Percentiles rank a stretch among this genome's conserved stretches.
Conservation (phyloP, 2,888 invertebrate species). For the Hemithea aestivaria region DNA sequence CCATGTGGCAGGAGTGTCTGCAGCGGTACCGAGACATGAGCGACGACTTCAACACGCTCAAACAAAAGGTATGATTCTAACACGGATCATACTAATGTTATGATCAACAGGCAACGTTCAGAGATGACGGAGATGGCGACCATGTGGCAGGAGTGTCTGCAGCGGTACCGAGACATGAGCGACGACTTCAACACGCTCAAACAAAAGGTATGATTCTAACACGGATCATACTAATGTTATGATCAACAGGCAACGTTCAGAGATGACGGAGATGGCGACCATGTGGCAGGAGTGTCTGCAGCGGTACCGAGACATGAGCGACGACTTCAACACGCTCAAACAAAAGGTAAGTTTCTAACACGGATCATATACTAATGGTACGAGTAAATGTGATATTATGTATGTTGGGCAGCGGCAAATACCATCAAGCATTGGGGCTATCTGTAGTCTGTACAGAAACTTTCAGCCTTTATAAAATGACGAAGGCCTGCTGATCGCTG, state of each 20-base stretch:
- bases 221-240: too few relatives aligned
- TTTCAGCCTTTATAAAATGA: too few relatives aligned
- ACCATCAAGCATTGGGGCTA: too few relatives aligned
- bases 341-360: conserved; percentile 45
- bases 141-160: conserved; percentile 74
- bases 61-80: conserved; percentile 48
- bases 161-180: conserved; percentile 71
- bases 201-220: conserved; percentile 44
- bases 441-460: too few relatives aligned
- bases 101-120: conserved; percentile 66
- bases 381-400: too few relatives aligned
- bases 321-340: conserved; percentile 66
- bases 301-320: conserved; percentile 71
- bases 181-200: conserved; percentile 68
- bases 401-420: too few relatives aligned
- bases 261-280: conserved; percentile 70
- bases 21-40: conserved; percentile 72
- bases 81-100: too few relatives aligned
- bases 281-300: conserved; percentile 75
- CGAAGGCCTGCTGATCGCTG: too few relatives aligned
- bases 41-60: conserved; percentile 66
- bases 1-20: conserved; percentile 72
- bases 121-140: conserved; percentile 72
- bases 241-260: conserved; percentile 67
- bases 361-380: too few relatives aligned